Evolutionary conservation across 1,140 invertebrate genomes (phyloP), one percentile per base, ranked within the genome.

Genomic region (Heliconius himera): DNA sequence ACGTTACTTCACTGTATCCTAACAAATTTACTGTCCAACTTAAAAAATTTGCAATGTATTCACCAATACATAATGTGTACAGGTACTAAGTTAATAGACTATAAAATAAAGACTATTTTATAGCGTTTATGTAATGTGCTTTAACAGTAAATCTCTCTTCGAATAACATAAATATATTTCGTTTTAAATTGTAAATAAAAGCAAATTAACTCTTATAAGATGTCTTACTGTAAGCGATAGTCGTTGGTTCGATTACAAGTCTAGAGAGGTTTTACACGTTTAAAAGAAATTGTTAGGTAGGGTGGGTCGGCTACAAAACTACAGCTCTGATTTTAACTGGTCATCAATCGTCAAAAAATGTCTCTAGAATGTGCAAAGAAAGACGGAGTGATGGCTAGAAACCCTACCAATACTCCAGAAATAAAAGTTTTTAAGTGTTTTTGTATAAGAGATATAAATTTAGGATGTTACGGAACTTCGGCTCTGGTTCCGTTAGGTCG

Each of bases 1-100:
- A 71, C 70, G 36, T 71, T 11, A 71, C 36, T n/a, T 71, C 70
- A 71, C 70, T n/a, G 2, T 71, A 33, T 71, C n/a, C 18, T 6
- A 26, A 33, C 70, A 16, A 71, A 71, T 71, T 38, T 38, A 11
- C 49, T n/a, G 16, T 38, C 70, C 1, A 70, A 36, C 26, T 70
- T 70, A 13, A 13, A 16, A 70, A 33, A 56, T 70, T 70, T 70
- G 70, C 70, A 33, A 33, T 18, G 70, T 70, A 20, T 70, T 70
- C 33, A 41, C 70, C 38, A 41, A 22, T 18, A 36, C 6, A 20
- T 51, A 20, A 51, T 51, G 18, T 51, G 18, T n/a, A 38, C 33
- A n/a, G 11, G 22, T 29, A 36, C 9, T 66, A 56, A 51, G 5
- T 26, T 46, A 11, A 29, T n/a, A 26, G 13, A 26, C 3, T 29